A percentile compares a stretch with the other conserved stretches of the same genome.
These are phyloP conservation scores for Plodia interpunctella DNA, from an alignment of 1,140 invertebrate genomes.

Conservation along the genomic window DNA sequence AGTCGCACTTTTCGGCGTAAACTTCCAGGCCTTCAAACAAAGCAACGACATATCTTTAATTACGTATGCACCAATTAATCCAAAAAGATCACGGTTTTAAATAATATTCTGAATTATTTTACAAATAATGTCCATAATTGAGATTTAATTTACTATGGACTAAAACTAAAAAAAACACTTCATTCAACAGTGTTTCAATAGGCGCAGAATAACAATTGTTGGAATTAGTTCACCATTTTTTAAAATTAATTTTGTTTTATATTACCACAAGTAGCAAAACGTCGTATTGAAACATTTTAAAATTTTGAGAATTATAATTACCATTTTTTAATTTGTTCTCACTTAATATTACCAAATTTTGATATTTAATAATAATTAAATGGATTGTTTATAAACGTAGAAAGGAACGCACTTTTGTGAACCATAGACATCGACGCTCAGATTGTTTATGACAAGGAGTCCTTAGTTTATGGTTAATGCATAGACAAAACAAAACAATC, in stretches of 20 bases:
- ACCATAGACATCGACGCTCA: conserved; percentile 41
- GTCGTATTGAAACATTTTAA: too few species aligned
- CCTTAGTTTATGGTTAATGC: conserved; percentile 14
- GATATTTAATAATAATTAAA: not conserved
- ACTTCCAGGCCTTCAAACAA: conserved; percentile 75
- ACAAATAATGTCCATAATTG: conserved; percentile 68
- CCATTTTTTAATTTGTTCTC: too few species aligned
- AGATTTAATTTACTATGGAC: conserved; percentile 70
- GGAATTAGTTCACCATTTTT: not conserved
- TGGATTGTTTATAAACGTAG: not conserved
- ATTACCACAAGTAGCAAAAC: not conserved
- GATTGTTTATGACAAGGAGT: conserved; percentile 26
- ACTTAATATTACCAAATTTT: too few species aligned
- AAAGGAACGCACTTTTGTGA: conserved; percentile 35
- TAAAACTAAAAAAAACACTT: conserved; percentile 72
- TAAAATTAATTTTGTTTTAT: not conserved
- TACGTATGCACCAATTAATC: conserved; percentile 57
- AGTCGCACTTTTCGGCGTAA: conserved; percentile 78
- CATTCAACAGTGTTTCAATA: conserved; percentile 71
- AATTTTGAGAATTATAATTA: too few species aligned
- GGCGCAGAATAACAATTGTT: conserved; percentile 13
- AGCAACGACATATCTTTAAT: conserved; percentile 75
- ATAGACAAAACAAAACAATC: conserved; percentile 7
- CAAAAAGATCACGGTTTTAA: conserved; percentile 45
- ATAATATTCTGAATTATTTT: conserved; percentile 59